These are phyloP conservation scores for Saguinus midas DNA, from an alignment of 2,113 vertebrate species.

Conservation along the genomic window DNA sequence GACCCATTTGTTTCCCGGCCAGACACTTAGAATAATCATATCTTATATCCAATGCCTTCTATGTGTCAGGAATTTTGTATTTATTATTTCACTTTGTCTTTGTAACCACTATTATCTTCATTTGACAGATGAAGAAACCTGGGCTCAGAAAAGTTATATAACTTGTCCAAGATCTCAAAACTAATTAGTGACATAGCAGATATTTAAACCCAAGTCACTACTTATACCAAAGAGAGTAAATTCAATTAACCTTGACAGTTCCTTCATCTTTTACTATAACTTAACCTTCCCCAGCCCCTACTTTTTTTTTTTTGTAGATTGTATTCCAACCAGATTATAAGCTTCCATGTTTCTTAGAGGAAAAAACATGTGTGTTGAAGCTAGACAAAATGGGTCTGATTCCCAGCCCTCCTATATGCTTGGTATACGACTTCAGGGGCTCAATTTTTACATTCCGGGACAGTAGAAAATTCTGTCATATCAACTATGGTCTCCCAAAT, in stretches of 20 bases:
- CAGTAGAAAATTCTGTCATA: neutral
- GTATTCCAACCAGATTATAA: neutral
- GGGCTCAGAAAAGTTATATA: slow-evolving; percentile 15
- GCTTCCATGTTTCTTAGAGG: neutral
- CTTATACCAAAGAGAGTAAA: neutral
- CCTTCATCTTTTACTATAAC: slow-evolving; percentile 1
- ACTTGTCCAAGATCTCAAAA: slow-evolving; percentile 51
- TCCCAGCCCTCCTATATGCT: neutral
- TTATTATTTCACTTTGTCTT: slow-evolving; percentile 40
- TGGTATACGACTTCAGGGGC: neutral
- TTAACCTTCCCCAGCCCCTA: neutral
- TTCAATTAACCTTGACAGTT: neutral
- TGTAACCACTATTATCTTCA: slow-evolving; percentile 31
- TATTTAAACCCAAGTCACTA: slow-evolving; percentile 31
- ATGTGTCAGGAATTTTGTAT: neutral
- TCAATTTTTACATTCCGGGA: neutral
- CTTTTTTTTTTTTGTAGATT: neutral
- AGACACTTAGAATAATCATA: neutral
- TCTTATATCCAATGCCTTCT: neutral
- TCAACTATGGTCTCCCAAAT: neutral
- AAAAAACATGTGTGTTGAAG: slow-evolving; percentile 29
- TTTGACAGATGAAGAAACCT: slow-evolving; percentile 1
- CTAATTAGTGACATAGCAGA: neutral
- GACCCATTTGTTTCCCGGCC: neutral
- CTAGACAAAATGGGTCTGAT: neutral